phyloP scores from a whole-genome alignment of 2,797 vertebrate genomes.

The Bradypodion pumilum region DNA sequence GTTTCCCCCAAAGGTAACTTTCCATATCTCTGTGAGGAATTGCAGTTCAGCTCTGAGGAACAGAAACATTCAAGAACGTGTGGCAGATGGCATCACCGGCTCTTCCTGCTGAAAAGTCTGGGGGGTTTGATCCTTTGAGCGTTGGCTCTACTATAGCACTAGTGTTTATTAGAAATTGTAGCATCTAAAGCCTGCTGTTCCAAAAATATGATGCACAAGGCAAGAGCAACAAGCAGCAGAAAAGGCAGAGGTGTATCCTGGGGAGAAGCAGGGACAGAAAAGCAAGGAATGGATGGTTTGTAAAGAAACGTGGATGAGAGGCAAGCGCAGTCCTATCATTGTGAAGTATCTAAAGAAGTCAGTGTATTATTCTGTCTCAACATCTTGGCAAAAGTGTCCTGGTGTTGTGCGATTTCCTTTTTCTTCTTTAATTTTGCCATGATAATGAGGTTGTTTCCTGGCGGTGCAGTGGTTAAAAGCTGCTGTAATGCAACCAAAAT shows the following conservation, averaged over 20 bases:
- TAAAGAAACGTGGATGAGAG: neutral
- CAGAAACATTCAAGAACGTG: neutral
- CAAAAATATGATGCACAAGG: too few relatives aligned
- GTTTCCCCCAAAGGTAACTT: too few relatives aligned
- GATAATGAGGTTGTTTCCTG: too few relatives aligned
- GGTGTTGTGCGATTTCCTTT: too few relatives aligned
- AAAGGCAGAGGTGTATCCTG: neutral
- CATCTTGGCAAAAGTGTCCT: too few relatives aligned
- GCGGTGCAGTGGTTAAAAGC: too few relatives aligned
- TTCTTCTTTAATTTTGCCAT: too few relatives aligned
- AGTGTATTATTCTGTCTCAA: too few relatives aligned
- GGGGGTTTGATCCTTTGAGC: neutral
- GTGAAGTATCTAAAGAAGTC: too few relatives aligned
- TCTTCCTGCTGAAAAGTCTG: neutral
- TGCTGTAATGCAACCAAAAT: too few relatives aligned
- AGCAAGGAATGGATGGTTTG: neutral
- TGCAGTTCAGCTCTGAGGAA: neutral
- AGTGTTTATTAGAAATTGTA: neutral
- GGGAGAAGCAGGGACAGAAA: neutral
- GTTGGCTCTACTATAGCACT: neutral
- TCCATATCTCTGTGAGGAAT: too few relatives aligned
- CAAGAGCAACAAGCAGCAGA: neutral
- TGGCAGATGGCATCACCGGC: neutral
- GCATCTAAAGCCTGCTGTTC: neutral
- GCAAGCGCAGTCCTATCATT: too few relatives aligned